Conservation (phyloP, 2,797 vertebrate species). For the Rhinoraja longicauda region DNA sequence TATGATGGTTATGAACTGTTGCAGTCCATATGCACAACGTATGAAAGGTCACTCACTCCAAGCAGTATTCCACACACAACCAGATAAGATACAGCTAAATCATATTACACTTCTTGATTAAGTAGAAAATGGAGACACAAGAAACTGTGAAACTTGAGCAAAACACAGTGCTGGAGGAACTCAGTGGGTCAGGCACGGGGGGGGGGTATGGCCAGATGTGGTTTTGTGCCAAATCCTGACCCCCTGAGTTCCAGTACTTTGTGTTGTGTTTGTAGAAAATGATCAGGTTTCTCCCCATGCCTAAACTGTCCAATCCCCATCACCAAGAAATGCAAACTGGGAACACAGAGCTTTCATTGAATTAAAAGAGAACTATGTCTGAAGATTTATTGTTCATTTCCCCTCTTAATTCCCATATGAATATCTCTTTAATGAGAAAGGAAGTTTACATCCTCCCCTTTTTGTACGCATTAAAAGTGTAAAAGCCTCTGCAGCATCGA, state of each 20-base stretch:
- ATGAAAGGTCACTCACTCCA: background rate
- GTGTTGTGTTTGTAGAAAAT: background rate
- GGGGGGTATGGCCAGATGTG: no score
- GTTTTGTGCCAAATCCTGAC: no score
- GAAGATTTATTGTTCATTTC: background rate
- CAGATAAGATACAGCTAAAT: background rate
- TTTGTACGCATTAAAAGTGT: background rate
- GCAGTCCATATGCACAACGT: no score
- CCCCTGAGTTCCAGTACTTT: no score
- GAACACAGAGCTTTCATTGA: background rate
- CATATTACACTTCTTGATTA: background rate
- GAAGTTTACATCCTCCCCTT: background rate
- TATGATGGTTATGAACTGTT: background rate
- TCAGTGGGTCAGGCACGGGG: no score
- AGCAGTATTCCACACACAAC: background rate
- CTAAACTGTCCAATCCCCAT: background rate
- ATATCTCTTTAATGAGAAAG: background rate
- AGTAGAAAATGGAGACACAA: background rate
- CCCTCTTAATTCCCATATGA: background rate
- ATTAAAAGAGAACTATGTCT: background rate
- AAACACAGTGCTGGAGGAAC: no score
- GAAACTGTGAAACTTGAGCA: no score
- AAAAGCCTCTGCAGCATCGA: background rate
- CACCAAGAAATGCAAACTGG: background rate
- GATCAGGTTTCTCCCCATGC: background rate